Percentiles rank a stretch among this genome's conserved stretches.
These are phyloP conservation scores for Heterohyrax brucei DNA, from an alignment of 2,797 vertebrate species.

Conservation along the genomic window DNA sequence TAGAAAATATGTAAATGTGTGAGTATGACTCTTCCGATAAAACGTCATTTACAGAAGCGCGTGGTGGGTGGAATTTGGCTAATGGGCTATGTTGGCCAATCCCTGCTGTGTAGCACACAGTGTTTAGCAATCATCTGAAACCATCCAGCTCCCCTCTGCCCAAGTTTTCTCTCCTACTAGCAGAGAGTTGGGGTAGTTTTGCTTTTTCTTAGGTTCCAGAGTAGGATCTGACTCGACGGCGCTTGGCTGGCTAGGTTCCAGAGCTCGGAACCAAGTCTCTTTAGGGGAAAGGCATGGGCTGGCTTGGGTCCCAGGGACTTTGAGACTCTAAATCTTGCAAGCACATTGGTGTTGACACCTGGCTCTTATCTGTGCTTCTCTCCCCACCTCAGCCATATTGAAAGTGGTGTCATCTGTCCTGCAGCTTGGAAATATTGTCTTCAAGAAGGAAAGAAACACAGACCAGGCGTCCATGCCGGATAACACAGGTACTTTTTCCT, in stretches of 20 bases:
- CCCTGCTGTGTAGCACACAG: fast-evolving
- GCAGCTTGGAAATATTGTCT: constrained; percentile 98
- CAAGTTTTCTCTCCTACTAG: neutral
- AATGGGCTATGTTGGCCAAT: neutral
- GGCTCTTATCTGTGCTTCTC: neutral
- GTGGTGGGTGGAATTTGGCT: neutral
- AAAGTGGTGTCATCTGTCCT: constrained; percentile 97
- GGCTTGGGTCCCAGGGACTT: neutral
- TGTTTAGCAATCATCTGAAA: neutral
- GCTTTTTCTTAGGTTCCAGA: neutral
- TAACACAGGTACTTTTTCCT: constrained; percentile 94
- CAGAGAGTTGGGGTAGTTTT: neutral
- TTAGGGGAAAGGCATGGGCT: neutral
- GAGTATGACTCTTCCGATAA: neutral
- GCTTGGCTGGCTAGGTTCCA: neutral
- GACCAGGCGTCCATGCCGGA: constrained; percentile 99
- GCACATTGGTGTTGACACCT: neutral
- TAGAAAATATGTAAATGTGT: neutral
- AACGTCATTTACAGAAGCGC: constrained; percentile 15
- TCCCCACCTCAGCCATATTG: constrained; percentile 93
- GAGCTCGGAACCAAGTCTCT: neutral
- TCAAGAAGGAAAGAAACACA: constrained; percentile 99
- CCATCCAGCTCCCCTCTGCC: neutral
- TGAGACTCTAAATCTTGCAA: neutral
- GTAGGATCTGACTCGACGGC: no score